These are phyloP conservation scores for Callimico goeldii DNA, from an alignment of 2,797 vertebrate species.

Conservation along the genomic window DNA sequence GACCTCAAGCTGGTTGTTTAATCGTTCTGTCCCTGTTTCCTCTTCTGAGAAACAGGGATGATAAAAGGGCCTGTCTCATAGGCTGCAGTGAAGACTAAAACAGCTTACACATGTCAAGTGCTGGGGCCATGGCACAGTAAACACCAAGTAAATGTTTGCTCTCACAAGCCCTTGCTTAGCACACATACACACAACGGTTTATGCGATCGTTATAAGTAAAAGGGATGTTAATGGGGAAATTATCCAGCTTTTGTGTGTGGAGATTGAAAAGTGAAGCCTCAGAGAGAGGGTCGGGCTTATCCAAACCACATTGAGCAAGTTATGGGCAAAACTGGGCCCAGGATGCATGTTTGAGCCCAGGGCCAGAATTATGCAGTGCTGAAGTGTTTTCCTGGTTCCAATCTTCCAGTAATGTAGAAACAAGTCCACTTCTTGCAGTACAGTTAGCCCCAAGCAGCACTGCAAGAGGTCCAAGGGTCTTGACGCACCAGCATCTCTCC, in stretches of 20 bases:
- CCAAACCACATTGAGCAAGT: not conserved
- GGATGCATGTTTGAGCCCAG: not conserved
- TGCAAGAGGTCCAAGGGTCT: accelerated
- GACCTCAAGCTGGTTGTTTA: not conserved
- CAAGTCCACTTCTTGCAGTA: not conserved
- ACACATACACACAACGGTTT: not conserved
- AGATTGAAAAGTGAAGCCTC: not conserved
- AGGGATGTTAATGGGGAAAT: not conserved
- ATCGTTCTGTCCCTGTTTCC: not conserved
- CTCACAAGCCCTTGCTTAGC: not conserved
- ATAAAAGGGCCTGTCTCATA: not conserved
- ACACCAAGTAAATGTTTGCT: not conserved
- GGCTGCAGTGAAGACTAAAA: not conserved
- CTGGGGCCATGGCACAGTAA: not conserved
- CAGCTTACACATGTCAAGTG: too few relatives aligned
- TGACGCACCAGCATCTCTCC: not conserved
- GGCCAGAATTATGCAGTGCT: not conserved
- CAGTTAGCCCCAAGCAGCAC: not conserved
- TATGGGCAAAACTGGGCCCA: not conserved
- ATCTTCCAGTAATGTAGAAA: not conserved
- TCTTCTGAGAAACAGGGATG: not conserved
- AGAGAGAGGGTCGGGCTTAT: not conserved
- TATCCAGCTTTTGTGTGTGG: not conserved
- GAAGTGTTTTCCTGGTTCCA: not conserved
- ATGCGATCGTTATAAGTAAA: not conserved